phyloP scores from a whole-genome alignment of 2,797 vertebrate species.

The Argya squamiceps region DNA sequence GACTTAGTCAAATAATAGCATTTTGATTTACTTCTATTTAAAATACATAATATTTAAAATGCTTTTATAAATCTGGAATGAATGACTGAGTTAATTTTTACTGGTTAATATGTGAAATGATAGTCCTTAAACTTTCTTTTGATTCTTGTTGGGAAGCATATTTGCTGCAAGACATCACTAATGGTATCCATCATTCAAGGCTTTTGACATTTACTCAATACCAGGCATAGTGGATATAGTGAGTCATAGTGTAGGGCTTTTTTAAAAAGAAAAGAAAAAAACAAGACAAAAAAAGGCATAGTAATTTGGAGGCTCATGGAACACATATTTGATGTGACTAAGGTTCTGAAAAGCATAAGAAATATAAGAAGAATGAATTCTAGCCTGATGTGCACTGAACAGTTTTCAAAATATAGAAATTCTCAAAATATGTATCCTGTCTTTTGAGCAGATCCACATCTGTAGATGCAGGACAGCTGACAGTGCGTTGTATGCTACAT shows the following conservation, averaged over 20 bases:
- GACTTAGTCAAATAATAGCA: not conserved
- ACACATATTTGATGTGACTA: rapidly evolving
- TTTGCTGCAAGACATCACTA: not conserved
- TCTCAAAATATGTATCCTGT: not conserved
- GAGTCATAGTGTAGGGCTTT: not conserved
- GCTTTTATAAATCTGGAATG: not conserved
- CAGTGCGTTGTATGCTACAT: not conserved
- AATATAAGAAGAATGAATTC: not conserved
- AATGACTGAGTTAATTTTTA: not conserved
- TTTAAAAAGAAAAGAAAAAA: not conserved
- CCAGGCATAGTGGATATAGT: not conserved
- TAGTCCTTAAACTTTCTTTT: not conserved
- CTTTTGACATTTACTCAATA: not conserved
- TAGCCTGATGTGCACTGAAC: not conserved
- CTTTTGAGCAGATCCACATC: not conserved
- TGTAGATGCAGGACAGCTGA: not conserved
- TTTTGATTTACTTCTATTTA: not conserved
- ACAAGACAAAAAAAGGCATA: not conserved
- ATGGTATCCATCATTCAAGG: not conserved
- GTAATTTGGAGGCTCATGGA: not conserved
- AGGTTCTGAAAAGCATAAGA: not conserved
- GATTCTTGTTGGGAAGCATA: not conserved
- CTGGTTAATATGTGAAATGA: not conserved
- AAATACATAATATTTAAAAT: not conserved
- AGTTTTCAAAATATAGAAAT: not conserved